A percentile compares a stretch with the other conserved stretches of the same genome.
phyloP scores from a whole-genome alignment of 2,888 invertebrate genomes.

The Melanophora roralis region DNA sequence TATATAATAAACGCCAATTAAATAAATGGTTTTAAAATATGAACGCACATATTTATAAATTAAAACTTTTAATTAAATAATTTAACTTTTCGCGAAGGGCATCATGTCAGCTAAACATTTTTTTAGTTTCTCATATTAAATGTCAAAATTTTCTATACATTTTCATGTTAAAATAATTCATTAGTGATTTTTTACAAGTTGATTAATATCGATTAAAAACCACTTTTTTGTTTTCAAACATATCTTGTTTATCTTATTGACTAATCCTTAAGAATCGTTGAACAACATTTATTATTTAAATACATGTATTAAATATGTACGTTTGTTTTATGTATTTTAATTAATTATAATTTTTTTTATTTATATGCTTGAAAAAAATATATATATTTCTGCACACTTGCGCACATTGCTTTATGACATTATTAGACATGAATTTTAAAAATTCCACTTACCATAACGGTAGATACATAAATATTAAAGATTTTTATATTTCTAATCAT shows the following conservation, averaged over 20 bases:
- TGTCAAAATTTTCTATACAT: slow-evolving; percentile 31
- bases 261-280: slow-evolving; percentile 45
- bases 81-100: no score
- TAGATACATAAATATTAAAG: slow-evolving; percentile 33
- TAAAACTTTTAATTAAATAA: no score
- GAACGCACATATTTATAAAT: neutral
- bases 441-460: slow-evolving; percentile 50
- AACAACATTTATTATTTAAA: slow-evolving; percentile 33
- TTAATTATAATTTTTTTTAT: neutral
- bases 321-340: neutral
- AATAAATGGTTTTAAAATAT: no score
- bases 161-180: slow-evolving; percentile 14
- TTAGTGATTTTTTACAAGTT: slow-evolving; percentile 15
- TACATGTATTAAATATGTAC: slow-evolving; percentile 35
- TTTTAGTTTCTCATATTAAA: slow-evolving; percentile 35
- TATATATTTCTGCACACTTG: slow-evolving; percentile 29
- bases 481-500: slow-evolving; percentile 55
- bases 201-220: slow-evolving; percentile 45
- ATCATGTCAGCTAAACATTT: slow-evolving; percentile 7
- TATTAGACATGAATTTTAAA: slow-evolving; percentile 58
- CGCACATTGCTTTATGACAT: slow-evolving; percentile 58
- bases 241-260: slow-evolving; percentile 37
- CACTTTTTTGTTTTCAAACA: slow-evolving; percentile 26
- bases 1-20: no score
- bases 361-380: neutral